Conservation (phyloP, 2,113 vertebrate species). For the Amblyopsis rosae region DNA sequence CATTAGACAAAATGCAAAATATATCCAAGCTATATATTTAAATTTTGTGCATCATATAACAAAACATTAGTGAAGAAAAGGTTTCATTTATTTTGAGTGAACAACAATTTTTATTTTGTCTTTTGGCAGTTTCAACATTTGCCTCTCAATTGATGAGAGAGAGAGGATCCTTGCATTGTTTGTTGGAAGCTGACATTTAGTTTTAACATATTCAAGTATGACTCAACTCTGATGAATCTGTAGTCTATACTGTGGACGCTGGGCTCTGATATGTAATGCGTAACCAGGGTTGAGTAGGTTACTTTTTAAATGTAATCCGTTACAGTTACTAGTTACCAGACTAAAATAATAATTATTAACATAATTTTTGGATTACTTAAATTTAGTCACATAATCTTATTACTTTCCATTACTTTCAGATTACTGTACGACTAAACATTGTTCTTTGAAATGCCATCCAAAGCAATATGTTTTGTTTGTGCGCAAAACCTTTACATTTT, state of each 20-base stretch:
- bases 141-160: conserved; percentile 65
- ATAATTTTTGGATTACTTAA: too few species aligned
- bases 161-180: conserved; percentile 55
- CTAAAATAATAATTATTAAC: too few species aligned
- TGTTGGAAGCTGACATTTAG: conserved; percentile 72
- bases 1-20: neutral
- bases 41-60: conserved; percentile 38
- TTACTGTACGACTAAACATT: too few species aligned
- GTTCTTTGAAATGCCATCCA: too few species aligned
- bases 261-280: neutral
- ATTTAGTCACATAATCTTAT: too few species aligned
- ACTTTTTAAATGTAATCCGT: too few species aligned
- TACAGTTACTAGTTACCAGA: too few species aligned
- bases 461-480: too few species aligned
- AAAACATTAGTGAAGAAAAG: conserved; percentile 17
- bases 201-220: conserved; percentile 63
- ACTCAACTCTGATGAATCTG: conserved; percentile 66
- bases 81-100: conserved; percentile 40
- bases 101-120: conserved; percentile 58
- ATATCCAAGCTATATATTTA: neutral
- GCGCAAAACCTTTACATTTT: too few species aligned
- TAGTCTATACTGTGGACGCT: conserved; percentile 37
- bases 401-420: too few species aligned
- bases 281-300: too few species aligned
- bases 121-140: conserved; percentile 63